phyloP scores from a whole-genome alignment of 2,113 vertebrate genomes.

The Sciurus niger region DNA sequence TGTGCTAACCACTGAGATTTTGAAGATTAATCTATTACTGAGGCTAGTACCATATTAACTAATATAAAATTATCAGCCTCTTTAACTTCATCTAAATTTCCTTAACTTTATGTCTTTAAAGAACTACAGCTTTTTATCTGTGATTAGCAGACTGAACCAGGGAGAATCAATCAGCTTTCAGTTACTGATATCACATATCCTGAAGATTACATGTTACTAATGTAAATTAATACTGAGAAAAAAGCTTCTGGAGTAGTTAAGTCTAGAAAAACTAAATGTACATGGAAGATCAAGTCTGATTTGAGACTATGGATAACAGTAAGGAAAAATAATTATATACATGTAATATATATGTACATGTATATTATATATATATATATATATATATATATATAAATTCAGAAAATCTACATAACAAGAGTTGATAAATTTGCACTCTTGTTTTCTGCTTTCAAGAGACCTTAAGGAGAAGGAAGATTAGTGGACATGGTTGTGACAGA shows the following conservation, averaged over 20 bases:
- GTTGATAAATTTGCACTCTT: not conserved
- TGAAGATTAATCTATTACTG: slow-evolving; percentile 30
- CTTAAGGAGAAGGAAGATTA: slow-evolving; percentile 17
- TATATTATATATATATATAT: not conserved
- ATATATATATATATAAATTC: slow-evolving; percentile 24
- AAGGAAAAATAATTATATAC: not conserved
- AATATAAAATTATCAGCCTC: not conserved
- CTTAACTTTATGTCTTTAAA: no score
- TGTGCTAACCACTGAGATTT: not conserved
- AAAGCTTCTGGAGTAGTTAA: slow-evolving; percentile 22
- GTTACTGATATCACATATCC: not conserved
- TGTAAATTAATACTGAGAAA: slow-evolving; percentile 22
- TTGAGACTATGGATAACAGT: not conserved
- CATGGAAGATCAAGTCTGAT: slow-evolving; percentile 10
- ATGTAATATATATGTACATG: not conserved
- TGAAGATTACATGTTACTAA: slow-evolving; percentile 26
- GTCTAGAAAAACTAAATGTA: slow-evolving; percentile 34
- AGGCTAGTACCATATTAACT: not conserved
- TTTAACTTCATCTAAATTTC: no score
- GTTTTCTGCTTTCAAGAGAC: not conserved
- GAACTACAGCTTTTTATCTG: not conserved
- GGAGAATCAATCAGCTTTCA: not conserved
- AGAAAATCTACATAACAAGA: not conserved
- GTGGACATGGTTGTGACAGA: not conserved
- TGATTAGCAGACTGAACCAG: not conserved